Base-by-base conservation (phyloP, 1,140 invertebrate species). In the Sesamia nonagrioides region DNA sequence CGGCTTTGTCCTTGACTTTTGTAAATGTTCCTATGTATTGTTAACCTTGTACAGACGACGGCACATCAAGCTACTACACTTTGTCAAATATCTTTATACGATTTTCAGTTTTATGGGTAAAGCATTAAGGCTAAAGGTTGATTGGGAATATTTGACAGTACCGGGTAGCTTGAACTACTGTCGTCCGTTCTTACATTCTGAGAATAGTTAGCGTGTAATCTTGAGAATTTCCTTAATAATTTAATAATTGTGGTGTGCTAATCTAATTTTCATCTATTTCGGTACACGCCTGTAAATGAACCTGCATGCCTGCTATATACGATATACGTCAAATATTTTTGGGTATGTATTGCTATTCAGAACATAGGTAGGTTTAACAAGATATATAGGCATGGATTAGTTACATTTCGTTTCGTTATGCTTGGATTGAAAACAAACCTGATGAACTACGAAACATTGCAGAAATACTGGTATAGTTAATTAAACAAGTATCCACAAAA, bases 141-240 rank as follows among this genome's bases (percentile, higher is more conserved):
- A n/a, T n/a, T n/a, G n/a, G n/a, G n/a, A n/a, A n/a, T n/a, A n/a
- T n/a, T n/a, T n/a, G n/a, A n/a, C n/a, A n/a, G n/a, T n/a, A n/a
- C n/a, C n/a, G n/a, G n/a, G n/a, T n/a, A n/a, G n/a, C n/a, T n/a
- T n/a, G n/a, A n/a, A n/a, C n/a, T n/a, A n/a, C n/a, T n/a, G 27
- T 56, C 27, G 50, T 54, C 21, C 58, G 45, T 66, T 66, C 18
- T 66, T 7, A 66, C 37, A 42, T n/a, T n/a, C n/a, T 68, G 63
- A 27, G 21, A 68, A 50, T 45, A 27, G 11, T 45, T 60, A 15
- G 45, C 45, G n/a, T 27, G 21, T 33, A 71, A 56, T 45, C 71
- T 48, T 40, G 71, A 74, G 54, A 45, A 74, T 74, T 71, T 74
- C n/a, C 56, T 33, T n/a, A 58, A 45, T 60, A 60, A 74, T 45